phyloP scores from a whole-genome alignment of 2,888 invertebrate genomes.

The Schizotus pectinicornis region DNA sequence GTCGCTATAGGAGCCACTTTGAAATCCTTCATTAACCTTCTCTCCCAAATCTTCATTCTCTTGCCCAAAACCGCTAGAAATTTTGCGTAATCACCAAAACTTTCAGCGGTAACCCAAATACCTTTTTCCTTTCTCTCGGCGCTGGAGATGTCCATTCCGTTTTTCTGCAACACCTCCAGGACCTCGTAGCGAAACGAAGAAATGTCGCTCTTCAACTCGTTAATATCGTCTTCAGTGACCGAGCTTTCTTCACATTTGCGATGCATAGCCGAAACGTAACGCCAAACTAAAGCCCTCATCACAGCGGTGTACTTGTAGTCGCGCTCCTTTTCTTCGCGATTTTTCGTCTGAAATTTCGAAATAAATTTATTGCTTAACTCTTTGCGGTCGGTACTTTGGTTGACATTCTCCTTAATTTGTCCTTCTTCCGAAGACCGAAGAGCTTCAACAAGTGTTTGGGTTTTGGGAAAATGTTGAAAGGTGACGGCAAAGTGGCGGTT shows the following conservation, averaged over 20 bases:
- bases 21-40: slow-evolving; percentile 88
- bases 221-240: slow-evolving; percentile 92
- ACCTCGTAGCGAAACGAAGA: slow-evolving; percentile 91
- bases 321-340: slow-evolving; percentile 69
- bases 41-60: slow-evolving; percentile 83
- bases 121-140: slow-evolving; percentile 78
- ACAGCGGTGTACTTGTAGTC: slow-evolving; percentile 79
- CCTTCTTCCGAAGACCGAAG: slow-evolving; percentile 68
- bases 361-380: slow-evolving; percentile 10
- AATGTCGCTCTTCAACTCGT: slow-evolving; percentile 93
- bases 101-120: slow-evolving; percentile 53
- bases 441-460: slow-evolving; percentile 78
- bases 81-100: not conserved
- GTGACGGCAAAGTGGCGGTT: slow-evolving; percentile 87
- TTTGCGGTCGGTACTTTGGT: slow-evolving; percentile 56
- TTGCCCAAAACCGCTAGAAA: slow-evolving; percentile 73
- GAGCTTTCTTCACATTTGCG: slow-evolving; percentile 81
- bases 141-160: slow-evolving; percentile 83
- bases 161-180: slow-evolving; percentile 84
- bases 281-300: slow-evolving; percentile 89
- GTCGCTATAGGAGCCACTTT: slow-evolving; percentile 78
- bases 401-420: slow-evolving; percentile 64
- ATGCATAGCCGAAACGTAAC: slow-evolving; percentile 89
- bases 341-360: slow-evolving; percentile 57
- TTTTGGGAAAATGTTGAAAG: slow-evolving; percentile 91